Evolutionary conservation across 2,113 vertebrate genomes (phyloP).

Genomic region (Myotis yumanensis): DNA sequence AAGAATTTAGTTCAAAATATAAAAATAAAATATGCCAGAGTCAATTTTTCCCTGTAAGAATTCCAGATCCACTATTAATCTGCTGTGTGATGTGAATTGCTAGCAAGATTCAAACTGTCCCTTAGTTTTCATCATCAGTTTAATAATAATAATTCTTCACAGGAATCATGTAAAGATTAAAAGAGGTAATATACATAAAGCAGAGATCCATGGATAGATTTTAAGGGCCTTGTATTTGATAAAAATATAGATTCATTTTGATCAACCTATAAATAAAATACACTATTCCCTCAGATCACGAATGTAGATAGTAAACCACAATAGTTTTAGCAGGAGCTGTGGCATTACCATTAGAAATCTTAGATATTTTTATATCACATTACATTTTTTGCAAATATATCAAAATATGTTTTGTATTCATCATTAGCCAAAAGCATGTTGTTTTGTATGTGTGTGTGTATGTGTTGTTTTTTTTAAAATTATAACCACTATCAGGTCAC

Average conservation of each 20-base stretch:
- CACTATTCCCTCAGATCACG: neutral
- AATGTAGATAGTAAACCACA: neutral
- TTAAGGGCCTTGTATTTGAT: neutral
- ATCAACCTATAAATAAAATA: neutral
- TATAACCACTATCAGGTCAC: neutral
- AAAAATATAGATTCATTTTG: neutral
- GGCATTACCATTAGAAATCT: neutral
- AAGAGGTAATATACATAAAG: neutral
- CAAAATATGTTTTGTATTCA: neutral
- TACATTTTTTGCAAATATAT: neutral
- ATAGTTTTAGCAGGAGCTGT: neutral
- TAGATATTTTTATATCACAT: neutral
- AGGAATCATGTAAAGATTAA: neutral
- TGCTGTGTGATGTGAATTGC: neutral
- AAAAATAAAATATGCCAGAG: neutral
- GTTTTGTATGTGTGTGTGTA: neutral
- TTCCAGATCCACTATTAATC: neutral
- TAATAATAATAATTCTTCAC: neutral
- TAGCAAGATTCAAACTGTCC: neutral
- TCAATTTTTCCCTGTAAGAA: neutral
- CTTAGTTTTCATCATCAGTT: neutral
- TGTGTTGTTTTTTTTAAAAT: neutral
- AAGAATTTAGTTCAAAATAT: neutral
- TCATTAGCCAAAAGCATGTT: neutral
- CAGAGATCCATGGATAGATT: neutral